Evolutionary conservation across 2,888 invertebrate species (phyloP).

Genomic region (Brachyopa scutellaris): DNA sequence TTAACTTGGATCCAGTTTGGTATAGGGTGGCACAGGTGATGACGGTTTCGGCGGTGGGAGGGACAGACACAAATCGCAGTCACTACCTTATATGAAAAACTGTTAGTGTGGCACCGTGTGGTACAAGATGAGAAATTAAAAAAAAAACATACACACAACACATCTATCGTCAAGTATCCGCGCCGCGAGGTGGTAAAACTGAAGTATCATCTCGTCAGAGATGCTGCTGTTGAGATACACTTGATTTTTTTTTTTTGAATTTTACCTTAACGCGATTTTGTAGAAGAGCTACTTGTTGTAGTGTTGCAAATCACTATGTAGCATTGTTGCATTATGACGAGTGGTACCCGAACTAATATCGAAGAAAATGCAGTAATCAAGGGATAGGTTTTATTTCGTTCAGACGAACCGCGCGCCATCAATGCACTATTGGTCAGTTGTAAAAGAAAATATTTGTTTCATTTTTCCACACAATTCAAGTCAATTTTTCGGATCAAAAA

Average conservation of each 20-base stretch:
- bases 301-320: slow-evolving; percentile 58
- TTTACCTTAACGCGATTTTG: slow-evolving; percentile 44
- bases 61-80: slow-evolving; percentile 41
- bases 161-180: slow-evolving; percentile 36
- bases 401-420: neutral
- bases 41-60: slow-evolving; percentile 28
- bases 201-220: slow-evolving; percentile 62
- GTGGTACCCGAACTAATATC: slow-evolving; percentile 55
- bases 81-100: slow-evolving; percentile 52
- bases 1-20: slow-evolving; percentile 57
- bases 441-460: slow-evolving; percentile 20
- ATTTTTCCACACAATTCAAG: slow-evolving; percentile 43
- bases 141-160: slow-evolving; percentile 23
- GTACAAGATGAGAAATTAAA: slow-evolving; percentile 43
- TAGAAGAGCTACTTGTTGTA: slow-evolving; percentile 51
- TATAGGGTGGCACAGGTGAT: slow-evolving; percentile 47
- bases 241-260: slow-evolving; percentile 16
- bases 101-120: slow-evolving; percentile 61
- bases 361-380: slow-evolving; percentile 29
- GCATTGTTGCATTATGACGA: slow-evolving; percentile 42
- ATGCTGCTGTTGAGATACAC: slow-evolving; percentile 52
- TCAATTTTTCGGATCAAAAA: slow-evolving; percentile 8
- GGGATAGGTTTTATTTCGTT: slow-evolving; percentile 37
- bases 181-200: slow-evolving; percentile 52
- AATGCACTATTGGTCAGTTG: slow-evolving; percentile 43